Evolutionary conservation across 2,113 vertebrate genomes (phyloP), one percentile per base, ranked within the genome.

Genomic region (Taurulus bubalis): DNA sequence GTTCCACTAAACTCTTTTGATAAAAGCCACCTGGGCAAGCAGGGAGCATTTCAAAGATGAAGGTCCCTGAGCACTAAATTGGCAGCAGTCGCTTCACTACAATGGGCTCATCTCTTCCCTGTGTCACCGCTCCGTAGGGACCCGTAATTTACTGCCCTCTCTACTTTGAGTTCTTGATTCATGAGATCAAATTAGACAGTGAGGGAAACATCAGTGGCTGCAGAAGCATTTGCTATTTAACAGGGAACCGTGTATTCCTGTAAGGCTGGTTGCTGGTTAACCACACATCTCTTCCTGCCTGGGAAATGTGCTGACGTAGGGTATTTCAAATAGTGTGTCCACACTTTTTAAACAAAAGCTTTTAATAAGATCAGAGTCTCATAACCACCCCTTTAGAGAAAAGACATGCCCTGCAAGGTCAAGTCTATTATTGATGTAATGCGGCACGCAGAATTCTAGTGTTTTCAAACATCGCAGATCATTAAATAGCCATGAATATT

Each of bases 141-240:
- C 45, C 86, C 30, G 70, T 86, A 79, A 95, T 92, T 91, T 92
- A 90, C 89, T 74, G 85, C 71, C 81, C 85, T 78, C 74, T 75
- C 83, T 79, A 82, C 84, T 92, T 84, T 87, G 84, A 92, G 78
- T 75, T 82, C 77, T 85, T 86, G 90, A 93, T 94, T 94, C 85
- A 91, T 49, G 60, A 71, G 90, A 92, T 94, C 91, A 86, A 94
- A 95, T 94, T 93, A 94, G 80, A 90, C 90, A 49, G 85, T 62
- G 83, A 87, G 79, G 59, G 20, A 83, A 90, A 80, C 83, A 90
- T 82, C 88, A 86, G 66, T 64, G 80, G 77, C 83, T 73, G 77
- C 75, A 79, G 86, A 88, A 87, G 60, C 47, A 75, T 84, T 85
- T 82, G 79, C 80, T 80, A 85, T 91, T 30, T 67, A 30, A 36